These are phyloP conservation scores for Drosophila nebulosa DNA, from an alignment of 1,140 invertebrate species.

Conservation along the genomic window DNA sequence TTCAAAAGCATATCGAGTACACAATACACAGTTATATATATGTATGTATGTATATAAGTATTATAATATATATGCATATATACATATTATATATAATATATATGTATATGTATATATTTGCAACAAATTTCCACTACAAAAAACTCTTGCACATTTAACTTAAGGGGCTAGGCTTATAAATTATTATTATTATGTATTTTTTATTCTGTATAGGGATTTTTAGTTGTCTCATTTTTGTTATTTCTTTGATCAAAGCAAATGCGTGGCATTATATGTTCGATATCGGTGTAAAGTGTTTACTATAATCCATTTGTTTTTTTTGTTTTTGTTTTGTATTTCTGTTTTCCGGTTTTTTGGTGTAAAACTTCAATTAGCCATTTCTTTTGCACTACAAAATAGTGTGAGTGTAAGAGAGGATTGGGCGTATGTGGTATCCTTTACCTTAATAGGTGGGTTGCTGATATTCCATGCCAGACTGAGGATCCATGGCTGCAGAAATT, in stretches of 20 bases:
- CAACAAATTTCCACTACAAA: constrained; percentile 75
- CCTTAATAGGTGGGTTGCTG: constrained; percentile 80
- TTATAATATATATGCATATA: constrained; percentile 44
- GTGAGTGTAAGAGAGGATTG: constrained; percentile 49
- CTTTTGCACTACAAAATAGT: constrained; percentile 62
- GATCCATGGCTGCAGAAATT: constrained; percentile 61
- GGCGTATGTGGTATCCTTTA: constrained; percentile 19
- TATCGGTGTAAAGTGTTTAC: constrained; percentile 66
- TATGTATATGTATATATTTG: constrained; percentile 54
- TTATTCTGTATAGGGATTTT: constrained; percentile 41
- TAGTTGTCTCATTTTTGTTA: constrained; percentile 14
- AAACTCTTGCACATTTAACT: constrained; percentile 69
- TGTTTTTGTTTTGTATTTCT: no score
- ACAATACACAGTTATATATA: constrained; percentile 29
- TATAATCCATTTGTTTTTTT: constrained; percentile 58
- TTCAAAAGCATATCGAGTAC: constrained; percentile 59
- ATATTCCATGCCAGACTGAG: constrained; percentile 73
- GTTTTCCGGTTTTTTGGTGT: constrained; percentile 67
- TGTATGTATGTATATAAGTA: constrained; percentile 27
- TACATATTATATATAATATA: constrained; percentile 22
- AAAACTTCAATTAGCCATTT: constrained; percentile 54
- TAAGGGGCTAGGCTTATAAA: constrained; percentile 67
- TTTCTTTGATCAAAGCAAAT: constrained; percentile 51
- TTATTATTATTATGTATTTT: constrained; percentile 55
- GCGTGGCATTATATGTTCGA: constrained; percentile 61